phyloP scores from a whole-genome alignment of 2,797 vertebrate species.

The Prunella strophiata region DNA sequence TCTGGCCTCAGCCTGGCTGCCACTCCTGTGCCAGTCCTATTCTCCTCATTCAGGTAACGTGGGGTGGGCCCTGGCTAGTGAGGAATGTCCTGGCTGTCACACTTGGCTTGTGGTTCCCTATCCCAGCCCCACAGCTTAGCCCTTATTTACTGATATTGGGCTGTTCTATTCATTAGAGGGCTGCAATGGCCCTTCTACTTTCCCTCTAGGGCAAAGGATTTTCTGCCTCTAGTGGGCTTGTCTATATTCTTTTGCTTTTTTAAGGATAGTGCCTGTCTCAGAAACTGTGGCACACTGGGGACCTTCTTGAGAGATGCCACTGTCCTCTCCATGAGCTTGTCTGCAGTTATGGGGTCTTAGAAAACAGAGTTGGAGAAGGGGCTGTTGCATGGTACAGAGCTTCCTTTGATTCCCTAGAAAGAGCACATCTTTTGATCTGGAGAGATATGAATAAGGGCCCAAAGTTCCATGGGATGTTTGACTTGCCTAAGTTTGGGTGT shows the following conservation, averaged over 20 bases:
- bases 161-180: background rate
- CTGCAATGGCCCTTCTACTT: background rate
- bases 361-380: background rate
- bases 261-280: background rate
- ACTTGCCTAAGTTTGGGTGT: accelerated
- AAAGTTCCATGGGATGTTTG: background rate
- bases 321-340: background rate
- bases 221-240: background rate
- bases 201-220: background rate
- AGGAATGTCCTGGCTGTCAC: accelerated
- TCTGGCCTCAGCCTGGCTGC: background rate
- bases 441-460: background rate
- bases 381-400: background rate
- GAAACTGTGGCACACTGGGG: accelerated
- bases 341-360: background rate
- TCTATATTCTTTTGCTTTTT: background rate
- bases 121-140: background rate
- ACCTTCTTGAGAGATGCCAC: background rate
- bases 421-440: background rate
- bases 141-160: background rate
- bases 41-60: background rate
- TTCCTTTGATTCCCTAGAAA: background rate
- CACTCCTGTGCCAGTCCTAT: accelerated
- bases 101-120: background rate
- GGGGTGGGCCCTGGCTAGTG: background rate